Evolutionary conservation across 2,797 vertebrate species (phyloP), one percentile per base, ranked within the genome.

Genomic region (Mus spretus): DNA sequence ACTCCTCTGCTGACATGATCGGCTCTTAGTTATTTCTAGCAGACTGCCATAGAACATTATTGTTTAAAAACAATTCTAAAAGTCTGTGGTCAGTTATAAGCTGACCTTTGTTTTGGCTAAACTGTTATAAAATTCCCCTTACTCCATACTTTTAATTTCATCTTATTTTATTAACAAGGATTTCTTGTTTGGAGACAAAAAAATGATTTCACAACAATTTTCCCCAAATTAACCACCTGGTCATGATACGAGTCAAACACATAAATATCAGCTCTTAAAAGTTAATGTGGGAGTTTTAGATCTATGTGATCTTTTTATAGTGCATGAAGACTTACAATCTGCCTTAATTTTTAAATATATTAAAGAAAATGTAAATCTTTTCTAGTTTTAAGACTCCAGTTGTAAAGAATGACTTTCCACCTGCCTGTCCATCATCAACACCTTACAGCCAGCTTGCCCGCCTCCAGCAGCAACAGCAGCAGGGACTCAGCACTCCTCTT

Each of bases 361-460:
- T 61, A 47, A 53, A 61, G 75, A 74, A 5, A 91, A 19, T 55
- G 89, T 93, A 28, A 67, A 19, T 97, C 85, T 96, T 92, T 97
- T 44, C 85, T 80, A 98, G 98, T 98, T 99, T 99, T 98, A 98
- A 98, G 93, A 99, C 99, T 6, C 99, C 99, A 34, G 98, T 99
- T 83, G 97, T 99, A 65, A 99, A 99, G 97, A 98, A 97, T 55
- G 97, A 97, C 24, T 98, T 98, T 31, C 97, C 98, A 72, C 96
- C 98, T 59, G 95, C 96, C 86, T 96, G 97, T 65, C 98, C 98
- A 2, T 97, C 98, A 61, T 99, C 99, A 80, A 98, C 99, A 93
- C 98, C 99, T 15, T 99, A 98, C 93, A 98, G 97, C 97, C 98
- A 98, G 13, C 89, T 97, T 11, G 95, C 98, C 0, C 98, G 53